Percentiles rank a stretch among this genome's conserved stretches.
Evolutionary conservation across 2,113 vertebrate genomes (phyloP).

Genomic region (Osmerus mordax): DNA sequence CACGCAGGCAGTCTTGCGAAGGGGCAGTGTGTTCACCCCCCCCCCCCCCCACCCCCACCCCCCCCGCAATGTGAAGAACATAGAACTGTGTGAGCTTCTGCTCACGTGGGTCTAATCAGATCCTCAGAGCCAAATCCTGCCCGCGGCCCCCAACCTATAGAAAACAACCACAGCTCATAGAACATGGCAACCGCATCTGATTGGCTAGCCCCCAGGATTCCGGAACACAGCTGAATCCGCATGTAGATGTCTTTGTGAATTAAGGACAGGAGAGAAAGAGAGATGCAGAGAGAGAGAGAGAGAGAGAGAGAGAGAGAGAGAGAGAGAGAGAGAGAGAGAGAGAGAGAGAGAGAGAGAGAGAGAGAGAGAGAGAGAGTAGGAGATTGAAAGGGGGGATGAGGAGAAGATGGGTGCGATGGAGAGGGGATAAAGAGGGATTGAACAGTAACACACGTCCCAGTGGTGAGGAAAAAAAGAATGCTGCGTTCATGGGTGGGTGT

Average conservation of each 20-base stretch:
- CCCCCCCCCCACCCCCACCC: too few relatives aligned
- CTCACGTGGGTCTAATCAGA: constrained; percentile 18
- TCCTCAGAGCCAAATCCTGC: constrained; percentile 34
- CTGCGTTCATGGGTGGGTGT: constrained; percentile 4
- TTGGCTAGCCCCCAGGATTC: constrained; percentile 33
- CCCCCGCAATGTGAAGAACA: too few relatives aligned
- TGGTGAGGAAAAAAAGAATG: constrained; percentile 2
- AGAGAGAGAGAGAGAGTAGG: too few relatives aligned
- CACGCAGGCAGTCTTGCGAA: too few relatives aligned
- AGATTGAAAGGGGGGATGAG: too few relatives aligned
- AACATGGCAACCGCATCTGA: constrained; percentile 32
- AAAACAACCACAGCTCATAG: constrained; percentile 28
- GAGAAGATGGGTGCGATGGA: not conserved
- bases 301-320: too few relatives aligned
- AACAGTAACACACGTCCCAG: constrained; percentile 12
- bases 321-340: too few relatives aligned
- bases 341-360: too few relatives aligned
- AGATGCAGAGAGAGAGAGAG: not conserved
- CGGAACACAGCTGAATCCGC: constrained; percentile 28
- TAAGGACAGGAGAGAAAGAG: constrained; percentile 23
- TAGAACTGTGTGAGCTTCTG: constrained; percentile 2
- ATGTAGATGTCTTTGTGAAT: constrained; percentile 29
- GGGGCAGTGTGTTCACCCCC: too few relatives aligned
- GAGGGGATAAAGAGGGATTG: constrained; percentile 25
- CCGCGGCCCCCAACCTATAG: constrained; percentile 25